A percentile compares a stretch with the other conserved stretches of the same genome.
These are phyloP conservation scores for Nasonia oneida DNA, from an alignment of 2,888 invertebrate species.

Conservation along the genomic window DNA sequence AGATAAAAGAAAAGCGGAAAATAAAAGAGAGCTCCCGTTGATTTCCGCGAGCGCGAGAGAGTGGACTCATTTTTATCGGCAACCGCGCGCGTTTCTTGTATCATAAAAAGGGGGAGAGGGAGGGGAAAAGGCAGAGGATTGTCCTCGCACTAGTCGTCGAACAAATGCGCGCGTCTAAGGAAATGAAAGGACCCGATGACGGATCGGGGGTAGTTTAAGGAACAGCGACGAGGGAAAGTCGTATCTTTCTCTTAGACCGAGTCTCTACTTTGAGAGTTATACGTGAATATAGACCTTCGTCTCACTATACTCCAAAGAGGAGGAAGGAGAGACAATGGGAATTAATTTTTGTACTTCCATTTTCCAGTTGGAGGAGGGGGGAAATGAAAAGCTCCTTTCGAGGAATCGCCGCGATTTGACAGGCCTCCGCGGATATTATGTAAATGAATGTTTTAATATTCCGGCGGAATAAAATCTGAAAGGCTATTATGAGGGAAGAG, in stretches of 20 bases:
- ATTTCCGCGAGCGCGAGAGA: slow-evolving; percentile 23
- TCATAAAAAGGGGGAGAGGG: slow-evolving; percentile 12
- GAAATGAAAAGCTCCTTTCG: slow-evolving; percentile 8
- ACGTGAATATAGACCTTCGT: neutral
- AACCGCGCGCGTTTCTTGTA: slow-evolving; percentile 13
- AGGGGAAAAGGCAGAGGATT: slow-evolving; percentile 9
- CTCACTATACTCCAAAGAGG: neutral
- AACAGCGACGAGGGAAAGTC: neutral
- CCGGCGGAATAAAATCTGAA: neutral
- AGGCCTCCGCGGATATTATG: neutral
- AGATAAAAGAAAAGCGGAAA: slow-evolving; percentile 31
- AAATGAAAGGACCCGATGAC: slow-evolving; percentile 4
- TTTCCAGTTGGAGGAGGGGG: neutral
- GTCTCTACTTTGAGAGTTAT: neutral
- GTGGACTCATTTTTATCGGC: slow-evolving; percentile 52
- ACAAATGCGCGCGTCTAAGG: slow-evolving; percentile 18
- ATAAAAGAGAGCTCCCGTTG: slow-evolving; percentile 16
- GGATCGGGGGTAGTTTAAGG: neutral
- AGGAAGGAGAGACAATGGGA: neutral
- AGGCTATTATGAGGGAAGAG: neutral
- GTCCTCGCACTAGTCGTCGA: neutral
- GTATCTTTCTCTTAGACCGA: slow-evolving; percentile 9
- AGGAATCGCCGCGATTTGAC: neutral
- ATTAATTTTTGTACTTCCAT: slow-evolving; percentile 11
- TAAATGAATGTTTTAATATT: slow-evolving; percentile 15